Conservation (phyloP, 1,140 invertebrate genomes). For the Metaphire vulgaris region DNA sequence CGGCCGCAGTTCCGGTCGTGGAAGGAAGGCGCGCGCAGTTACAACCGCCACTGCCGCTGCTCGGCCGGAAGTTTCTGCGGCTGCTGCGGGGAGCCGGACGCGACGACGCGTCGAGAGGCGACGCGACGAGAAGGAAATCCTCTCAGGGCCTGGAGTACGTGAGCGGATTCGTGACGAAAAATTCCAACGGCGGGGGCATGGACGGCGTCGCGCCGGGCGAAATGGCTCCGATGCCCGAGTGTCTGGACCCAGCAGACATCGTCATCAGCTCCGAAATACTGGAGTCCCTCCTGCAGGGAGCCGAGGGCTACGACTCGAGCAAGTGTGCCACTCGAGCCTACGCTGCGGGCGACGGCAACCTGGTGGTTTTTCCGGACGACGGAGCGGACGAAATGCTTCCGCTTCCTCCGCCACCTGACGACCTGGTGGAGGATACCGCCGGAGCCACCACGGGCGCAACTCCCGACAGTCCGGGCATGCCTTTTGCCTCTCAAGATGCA, state of each 20-base stretch:
- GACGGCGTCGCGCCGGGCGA: too few species aligned
- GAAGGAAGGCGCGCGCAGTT: conserved; percentile 1
- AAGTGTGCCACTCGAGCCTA: too few species aligned
- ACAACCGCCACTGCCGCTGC: conserved; percentile 1
- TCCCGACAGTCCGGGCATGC: too few species aligned
- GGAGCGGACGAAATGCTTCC: neutral
- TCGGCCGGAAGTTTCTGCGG: neutral
- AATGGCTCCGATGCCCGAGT: too few species aligned
- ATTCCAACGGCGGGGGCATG: neutral
- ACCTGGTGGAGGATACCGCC: neutral
- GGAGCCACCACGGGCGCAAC: too few species aligned
- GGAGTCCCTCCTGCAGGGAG: conserved; percentile 29
- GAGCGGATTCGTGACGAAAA: neutral
- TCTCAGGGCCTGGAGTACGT: neutral
- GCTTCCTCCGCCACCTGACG: neutral
- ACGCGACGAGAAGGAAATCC: neutral
- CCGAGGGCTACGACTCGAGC: conserved; percentile 25
- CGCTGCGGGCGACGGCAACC: neutral
- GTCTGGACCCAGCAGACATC: conserved; percentile 23
- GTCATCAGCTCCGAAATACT: conserved; percentile 24
- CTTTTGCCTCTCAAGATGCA: neutral
- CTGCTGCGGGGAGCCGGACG: neutral
- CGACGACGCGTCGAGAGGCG: neutral
- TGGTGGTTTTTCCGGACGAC: neutral
- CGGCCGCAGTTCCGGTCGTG: neutral